Conservation (phyloP, 2,113 vertebrate species). For the Sterna hirundo region DNA sequence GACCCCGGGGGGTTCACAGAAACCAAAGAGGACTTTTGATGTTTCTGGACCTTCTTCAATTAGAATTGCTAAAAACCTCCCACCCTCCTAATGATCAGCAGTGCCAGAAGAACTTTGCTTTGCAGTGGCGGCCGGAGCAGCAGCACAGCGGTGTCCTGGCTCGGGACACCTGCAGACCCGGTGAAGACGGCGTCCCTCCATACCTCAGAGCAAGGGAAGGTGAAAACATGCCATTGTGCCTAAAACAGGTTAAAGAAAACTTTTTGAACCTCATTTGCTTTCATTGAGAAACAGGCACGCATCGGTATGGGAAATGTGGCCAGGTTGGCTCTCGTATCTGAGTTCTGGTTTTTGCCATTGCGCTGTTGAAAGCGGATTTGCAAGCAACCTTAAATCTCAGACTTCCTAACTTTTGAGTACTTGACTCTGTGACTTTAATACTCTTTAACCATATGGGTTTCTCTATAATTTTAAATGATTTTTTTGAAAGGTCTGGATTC, state of each 20-base stretch:
- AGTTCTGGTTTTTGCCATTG: neutral
- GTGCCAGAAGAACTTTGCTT: neutral
- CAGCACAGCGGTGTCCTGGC: neutral
- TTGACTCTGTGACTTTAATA: neutral
- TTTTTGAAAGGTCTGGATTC: conserved; percentile 31
- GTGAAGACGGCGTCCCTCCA: neutral
- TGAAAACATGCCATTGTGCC: neutral
- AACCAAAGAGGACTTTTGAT: conserved; percentile 36
- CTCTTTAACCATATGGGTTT: neutral
- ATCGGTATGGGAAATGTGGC: accelerated
- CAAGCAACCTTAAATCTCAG: neutral
- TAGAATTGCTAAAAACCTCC: conserved; percentile 21
- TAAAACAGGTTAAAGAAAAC: neutral
- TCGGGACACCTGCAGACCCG: neutral
- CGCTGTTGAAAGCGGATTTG: neutral
- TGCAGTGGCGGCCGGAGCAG: neutral
- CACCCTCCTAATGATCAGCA: neutral
- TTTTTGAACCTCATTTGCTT: neutral
- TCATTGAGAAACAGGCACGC: neutral
- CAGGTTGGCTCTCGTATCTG: accelerated
- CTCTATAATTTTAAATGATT: neutral
- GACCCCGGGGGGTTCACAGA: neutral
- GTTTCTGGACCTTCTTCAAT: conserved; percentile 42
- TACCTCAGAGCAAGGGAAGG: neutral
- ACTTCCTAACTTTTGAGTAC: neutral